phyloP scores from a whole-genome alignment of 1,140 invertebrate species.

The Limonius californicus region DNA sequence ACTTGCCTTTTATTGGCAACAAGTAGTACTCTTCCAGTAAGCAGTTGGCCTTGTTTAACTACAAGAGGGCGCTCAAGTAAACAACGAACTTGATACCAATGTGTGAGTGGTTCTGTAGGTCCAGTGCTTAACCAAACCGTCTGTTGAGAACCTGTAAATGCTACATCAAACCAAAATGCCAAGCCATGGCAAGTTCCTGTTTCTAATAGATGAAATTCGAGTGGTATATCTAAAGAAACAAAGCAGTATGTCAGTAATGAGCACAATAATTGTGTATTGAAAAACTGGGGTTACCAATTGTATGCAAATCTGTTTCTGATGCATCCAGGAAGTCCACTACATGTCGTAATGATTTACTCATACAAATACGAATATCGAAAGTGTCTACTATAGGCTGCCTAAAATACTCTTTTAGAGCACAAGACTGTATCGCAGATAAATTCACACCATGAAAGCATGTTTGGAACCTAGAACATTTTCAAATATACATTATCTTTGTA shows the following conservation, averaged over 20 bases:
- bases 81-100: constrained; percentile 99
- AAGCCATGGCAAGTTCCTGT: constrained; percentile 95
- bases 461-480: constrained; percentile 87
- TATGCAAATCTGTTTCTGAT: constrained; percentile 90
- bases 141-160: constrained; percentile 87
- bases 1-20: constrained; percentile 85
- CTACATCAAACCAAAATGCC: constrained; percentile 99
- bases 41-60: constrained; percentile 88
- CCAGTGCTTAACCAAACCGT: constrained; percentile 97
- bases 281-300: constrained; percentile 75
- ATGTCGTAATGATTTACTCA: constrained; percentile 92
- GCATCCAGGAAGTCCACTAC: constrained; percentile 94
- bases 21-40: constrained; percentile 84
- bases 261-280: no score
- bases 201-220: constrained; percentile 89
- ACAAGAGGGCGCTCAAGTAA: constrained; percentile 91
- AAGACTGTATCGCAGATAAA: constrained; percentile 81
- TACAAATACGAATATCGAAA: constrained; percentile 96
- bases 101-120: constrained; percentile 96
- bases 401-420: constrained; percentile 97
- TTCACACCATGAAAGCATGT: constrained; percentile 98
- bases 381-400: constrained; percentile 98
- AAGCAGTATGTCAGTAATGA: no score
- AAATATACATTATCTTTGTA: no score
- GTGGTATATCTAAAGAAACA: constrained; percentile 71